phyloP scores from a whole-genome alignment of 2,113 vertebrate species.

The Ardeotis arabs region DNA sequence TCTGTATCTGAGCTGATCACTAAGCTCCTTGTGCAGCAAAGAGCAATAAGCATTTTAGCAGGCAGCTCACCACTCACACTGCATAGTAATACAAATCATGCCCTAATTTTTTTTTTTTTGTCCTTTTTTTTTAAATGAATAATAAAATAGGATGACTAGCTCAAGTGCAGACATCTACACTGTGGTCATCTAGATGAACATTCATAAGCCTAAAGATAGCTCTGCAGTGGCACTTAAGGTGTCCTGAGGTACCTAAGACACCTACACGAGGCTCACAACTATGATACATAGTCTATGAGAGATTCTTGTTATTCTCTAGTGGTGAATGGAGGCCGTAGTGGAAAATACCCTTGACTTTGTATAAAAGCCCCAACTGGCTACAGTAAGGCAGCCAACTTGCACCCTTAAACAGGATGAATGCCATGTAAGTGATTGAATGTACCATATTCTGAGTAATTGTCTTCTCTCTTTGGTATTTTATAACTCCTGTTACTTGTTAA shows the following conservation, averaged over 20 bases:
- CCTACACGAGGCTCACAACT: neutral
- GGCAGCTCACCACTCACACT: neutral
- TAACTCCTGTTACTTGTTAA: neutral
- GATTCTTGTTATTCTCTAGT: neutral
- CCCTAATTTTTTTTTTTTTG: neutral
- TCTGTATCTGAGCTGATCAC: neutral
- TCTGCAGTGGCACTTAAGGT: neutral
- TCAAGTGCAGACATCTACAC: neutral
- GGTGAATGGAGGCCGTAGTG: neutral
- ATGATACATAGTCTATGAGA: neutral
- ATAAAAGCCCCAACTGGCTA: neutral
- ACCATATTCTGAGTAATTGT: neutral
- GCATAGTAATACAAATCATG: neutral
- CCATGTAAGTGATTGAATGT: neutral
- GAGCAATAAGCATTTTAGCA: neutral
- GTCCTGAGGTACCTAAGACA: neutral
- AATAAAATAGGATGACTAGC: neutral
- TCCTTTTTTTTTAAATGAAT: neutral
- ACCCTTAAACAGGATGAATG: neutral
- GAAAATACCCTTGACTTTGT: neutral
- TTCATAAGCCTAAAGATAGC: neutral
- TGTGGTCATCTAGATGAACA: neutral
- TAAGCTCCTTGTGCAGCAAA: neutral
- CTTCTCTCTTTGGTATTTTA: neutral
- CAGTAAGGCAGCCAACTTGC: neutral